Percentiles rank a stretch among this genome's conserved stretches.
Evolutionary conservation across 2,888 invertebrate genomes (phyloP).

Genomic region (Magallana nippona): DNA sequence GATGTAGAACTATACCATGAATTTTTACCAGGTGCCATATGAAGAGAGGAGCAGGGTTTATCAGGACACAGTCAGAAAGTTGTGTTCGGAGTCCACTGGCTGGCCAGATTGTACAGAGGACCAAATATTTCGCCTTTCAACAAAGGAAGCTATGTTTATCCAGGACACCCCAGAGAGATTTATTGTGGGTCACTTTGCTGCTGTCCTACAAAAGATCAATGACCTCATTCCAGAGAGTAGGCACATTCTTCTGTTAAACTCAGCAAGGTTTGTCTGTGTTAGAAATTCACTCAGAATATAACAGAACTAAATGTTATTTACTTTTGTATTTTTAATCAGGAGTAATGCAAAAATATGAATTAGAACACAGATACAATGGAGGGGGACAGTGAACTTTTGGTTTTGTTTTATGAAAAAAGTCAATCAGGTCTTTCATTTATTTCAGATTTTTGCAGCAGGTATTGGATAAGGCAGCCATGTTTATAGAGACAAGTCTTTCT

Average conservation of each 20-base stretch:
- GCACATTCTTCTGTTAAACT: conserved; percentile 49
- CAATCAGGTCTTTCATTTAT: background rate
- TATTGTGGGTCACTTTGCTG: conserved; percentile 63
- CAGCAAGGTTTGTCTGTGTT: conserved; percentile 40
- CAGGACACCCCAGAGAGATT: conserved; percentile 52
- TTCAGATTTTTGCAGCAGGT: conserved; percentile 43
- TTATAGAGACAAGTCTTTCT: conserved; percentile 43
- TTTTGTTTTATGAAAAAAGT: background rate
- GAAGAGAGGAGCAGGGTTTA: conserved; percentile 60
- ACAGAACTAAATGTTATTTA: background rate
- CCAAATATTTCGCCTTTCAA: conserved; percentile 65
- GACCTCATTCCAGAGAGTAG: conserved; percentile 63
- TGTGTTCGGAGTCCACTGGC: conserved; percentile 46
- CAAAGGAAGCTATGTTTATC: conserved; percentile 58
- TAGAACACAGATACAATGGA: too few species aligned
- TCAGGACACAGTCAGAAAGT: conserved; percentile 60
- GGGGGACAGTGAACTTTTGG: too few species aligned
- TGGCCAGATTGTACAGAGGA: conserved; percentile 60
- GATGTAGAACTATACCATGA: background rate
- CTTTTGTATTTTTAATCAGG: too few species aligned
- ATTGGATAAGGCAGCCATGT: conserved; percentile 41
- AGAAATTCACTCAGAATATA: background rate
- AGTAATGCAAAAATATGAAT: background rate
- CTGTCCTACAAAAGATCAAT: conserved; percentile 63
- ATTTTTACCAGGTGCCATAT: conserved; percentile 28